Percentiles rank a stretch among this genome's conserved stretches.
Evolutionary conservation across 2,888 invertebrate genomes (phyloP).

Genomic region (Cheiracanthium punctorium): DNA sequence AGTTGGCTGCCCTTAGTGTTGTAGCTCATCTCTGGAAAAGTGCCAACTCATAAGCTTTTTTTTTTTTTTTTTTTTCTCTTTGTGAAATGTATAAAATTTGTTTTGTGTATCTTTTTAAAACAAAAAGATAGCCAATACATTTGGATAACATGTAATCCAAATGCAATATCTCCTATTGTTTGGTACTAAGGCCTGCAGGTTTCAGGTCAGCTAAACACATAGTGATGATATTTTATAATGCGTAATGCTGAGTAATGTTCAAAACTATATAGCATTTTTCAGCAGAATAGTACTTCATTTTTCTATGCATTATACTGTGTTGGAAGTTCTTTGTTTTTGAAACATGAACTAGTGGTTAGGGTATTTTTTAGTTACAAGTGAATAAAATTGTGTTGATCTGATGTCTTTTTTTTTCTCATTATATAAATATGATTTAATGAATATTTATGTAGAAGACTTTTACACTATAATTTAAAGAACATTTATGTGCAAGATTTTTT

Average conservation of each 20-base stretch:
- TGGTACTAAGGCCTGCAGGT: slow-evolving; percentile 31
- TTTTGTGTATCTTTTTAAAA: slow-evolving; percentile 34
- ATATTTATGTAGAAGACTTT: no score
- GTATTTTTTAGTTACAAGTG: no score
- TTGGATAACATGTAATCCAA: slow-evolving; percentile 22
- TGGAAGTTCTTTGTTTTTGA: neutral
- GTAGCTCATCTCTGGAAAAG: slow-evolving; percentile 67
- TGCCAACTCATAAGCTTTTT: slow-evolving; percentile 51
- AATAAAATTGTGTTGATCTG: no score
- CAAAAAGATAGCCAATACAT: slow-evolving; percentile 24
- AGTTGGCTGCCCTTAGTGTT: slow-evolving; percentile 67
- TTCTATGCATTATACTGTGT: neutral
- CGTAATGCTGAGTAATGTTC: slow-evolving; percentile 32
- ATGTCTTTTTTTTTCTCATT: no score
- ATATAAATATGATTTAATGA: neutral
- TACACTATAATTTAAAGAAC: neutral
- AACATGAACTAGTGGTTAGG: no score
- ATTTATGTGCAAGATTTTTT: slow-evolving; percentile 19
- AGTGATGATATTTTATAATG: slow-evolving; percentile 48
- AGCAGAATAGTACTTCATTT: neutral
- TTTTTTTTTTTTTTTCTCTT: slow-evolving; percentile 1
- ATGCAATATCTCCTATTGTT: slow-evolving; percentile 42
- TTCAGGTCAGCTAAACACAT: slow-evolving; percentile 41
- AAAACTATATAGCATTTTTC: slow-evolving; percentile 40
- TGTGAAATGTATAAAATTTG: neutral